These are phyloP conservation scores for Plectrocnemia conspersa DNA, from an alignment of 1,140 invertebrate species.

Conservation along the genomic window DNA sequence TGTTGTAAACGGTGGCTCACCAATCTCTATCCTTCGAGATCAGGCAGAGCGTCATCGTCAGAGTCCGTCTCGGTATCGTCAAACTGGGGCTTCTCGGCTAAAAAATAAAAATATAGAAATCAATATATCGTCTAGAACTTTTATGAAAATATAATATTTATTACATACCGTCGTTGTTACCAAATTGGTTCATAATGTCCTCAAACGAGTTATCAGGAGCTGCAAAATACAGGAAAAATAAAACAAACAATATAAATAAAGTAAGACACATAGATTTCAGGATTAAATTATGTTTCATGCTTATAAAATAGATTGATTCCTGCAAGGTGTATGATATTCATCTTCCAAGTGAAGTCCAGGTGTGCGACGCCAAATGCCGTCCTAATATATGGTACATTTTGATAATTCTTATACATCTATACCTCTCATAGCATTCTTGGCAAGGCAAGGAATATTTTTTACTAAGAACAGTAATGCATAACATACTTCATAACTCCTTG, in stretches of 20 bases:
- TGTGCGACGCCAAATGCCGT: too few relatives aligned
- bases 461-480: too few relatives aligned
- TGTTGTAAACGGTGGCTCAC: too few relatives aligned
- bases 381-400: too few relatives aligned
- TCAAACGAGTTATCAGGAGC: constrained; percentile 2
- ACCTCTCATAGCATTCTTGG: too few relatives aligned
- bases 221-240: not conserved
- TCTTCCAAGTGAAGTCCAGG: too few relatives aligned
- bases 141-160: not conserved
- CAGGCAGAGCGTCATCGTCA: constrained; percentile 13
- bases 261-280: not conserved
- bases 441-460: too few relatives aligned
- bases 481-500: too few relatives aligned
- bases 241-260: not conserved
- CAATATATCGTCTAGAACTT: not conserved
- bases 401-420: too few relatives aligned
- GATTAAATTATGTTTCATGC: not conserved
- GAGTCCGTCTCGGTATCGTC: constrained; percentile 15
- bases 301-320: not conserved
- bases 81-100: constrained; percentile 5
- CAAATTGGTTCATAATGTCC: constrained; percentile 17
- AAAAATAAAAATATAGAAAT: not conserved
- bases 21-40: constrained; percentile 20
- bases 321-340: not conserved
- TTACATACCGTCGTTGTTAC: constrained; percentile 9